phyloP scores from a whole-genome alignment of 1,140 invertebrate genomes.

The Chelonus insularis region DNA sequence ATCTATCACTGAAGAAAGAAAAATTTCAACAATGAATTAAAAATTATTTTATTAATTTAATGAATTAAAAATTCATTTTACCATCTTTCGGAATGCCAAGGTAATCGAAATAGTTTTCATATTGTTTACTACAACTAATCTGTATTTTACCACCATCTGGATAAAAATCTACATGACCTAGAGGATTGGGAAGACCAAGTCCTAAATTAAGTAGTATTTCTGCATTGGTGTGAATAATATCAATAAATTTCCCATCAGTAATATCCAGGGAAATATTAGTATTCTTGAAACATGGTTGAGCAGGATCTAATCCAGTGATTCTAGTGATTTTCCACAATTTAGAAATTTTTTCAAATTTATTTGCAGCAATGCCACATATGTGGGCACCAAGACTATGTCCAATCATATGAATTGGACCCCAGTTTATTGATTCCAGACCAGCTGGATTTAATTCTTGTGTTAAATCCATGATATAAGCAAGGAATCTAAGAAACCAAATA shows the following conservation, averaged over 20 bases:
- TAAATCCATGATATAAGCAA: slow-evolving; percentile 34
- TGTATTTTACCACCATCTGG: slow-evolving; percentile 68
- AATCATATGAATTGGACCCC: slow-evolving; percentile 60
- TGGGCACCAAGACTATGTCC: slow-evolving; percentile 69
- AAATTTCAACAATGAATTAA: not conserved
- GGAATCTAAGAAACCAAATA: slow-evolving; percentile 34
- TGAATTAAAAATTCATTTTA: slow-evolving; percentile 42
- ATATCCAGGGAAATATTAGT: slow-evolving; percentile 57
- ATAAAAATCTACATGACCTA: slow-evolving; percentile 70
- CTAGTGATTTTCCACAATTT: slow-evolving; percentile 43
- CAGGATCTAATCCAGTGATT: slow-evolving; percentile 66
- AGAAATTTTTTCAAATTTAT: slow-evolving; percentile 52
- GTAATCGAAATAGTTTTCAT: slow-evolving; percentile 48
- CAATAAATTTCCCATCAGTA: slow-evolving; percentile 68
- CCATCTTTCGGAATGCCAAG: slow-evolving; percentile 43
- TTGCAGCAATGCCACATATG: slow-evolving; percentile 63
- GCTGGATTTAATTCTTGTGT: slow-evolving; percentile 6
- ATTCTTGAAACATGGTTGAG: slow-evolving; percentile 66
- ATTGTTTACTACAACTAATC: slow-evolving; percentile 56
- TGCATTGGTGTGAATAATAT: slow-evolving; percentile 72
- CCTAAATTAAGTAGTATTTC: slow-evolving; percentile 56
- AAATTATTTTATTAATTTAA: not conserved
- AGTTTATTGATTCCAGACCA: slow-evolving; percentile 7
- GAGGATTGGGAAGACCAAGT: slow-evolving; percentile 59
- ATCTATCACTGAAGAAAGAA: slow-evolving; percentile 49